phyloP scores from a whole-genome alignment of 2,113 vertebrate genomes.

The Takifugu bimaculatus region DNA sequence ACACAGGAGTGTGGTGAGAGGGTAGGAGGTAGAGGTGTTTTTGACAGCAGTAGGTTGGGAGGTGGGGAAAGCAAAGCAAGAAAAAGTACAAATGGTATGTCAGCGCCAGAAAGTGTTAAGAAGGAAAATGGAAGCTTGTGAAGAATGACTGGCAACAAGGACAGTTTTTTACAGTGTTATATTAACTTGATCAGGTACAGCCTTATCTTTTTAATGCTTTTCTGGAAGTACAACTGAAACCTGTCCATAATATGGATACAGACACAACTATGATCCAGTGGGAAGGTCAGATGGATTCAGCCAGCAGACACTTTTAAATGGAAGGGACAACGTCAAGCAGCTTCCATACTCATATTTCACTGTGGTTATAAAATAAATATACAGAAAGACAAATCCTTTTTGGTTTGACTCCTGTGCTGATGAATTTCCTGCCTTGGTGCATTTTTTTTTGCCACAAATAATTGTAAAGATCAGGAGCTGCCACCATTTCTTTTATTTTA shows the following conservation, averaged over 20 bases:
- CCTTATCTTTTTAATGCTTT: constrained; percentile 2
- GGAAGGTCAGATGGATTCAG: constrained; percentile 1
- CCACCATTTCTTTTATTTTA: background rate
- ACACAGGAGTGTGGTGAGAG: constrained; percentile 36
- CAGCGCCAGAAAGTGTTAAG: background rate
- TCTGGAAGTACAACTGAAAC: constrained; percentile 5
- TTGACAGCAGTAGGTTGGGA: constrained; percentile 46
- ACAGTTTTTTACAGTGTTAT: background rate
- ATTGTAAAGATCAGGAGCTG: constrained; percentile 1
- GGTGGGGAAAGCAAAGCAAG: constrained; percentile 17
- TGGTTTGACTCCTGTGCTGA: constrained; percentile 12
- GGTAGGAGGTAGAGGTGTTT: constrained; percentile 49
- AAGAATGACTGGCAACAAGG: too few species aligned
- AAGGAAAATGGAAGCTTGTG: too few species aligned
- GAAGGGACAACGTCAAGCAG: background rate
- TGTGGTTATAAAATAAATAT: background rate
- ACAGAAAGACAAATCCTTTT: background rate
- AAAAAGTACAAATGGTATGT: constrained; percentile 31
- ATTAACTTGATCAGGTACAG: background rate
- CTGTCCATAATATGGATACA: constrained; percentile 13
- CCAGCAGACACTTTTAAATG: background rate
- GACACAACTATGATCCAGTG: background rate
- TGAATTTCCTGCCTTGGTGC: constrained; percentile 1
- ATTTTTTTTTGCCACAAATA: constrained; percentile 1
- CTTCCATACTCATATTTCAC: background rate